phyloP scores from a whole-genome alignment of 2,888 invertebrate species.

The Cabera pusaria region DNA sequence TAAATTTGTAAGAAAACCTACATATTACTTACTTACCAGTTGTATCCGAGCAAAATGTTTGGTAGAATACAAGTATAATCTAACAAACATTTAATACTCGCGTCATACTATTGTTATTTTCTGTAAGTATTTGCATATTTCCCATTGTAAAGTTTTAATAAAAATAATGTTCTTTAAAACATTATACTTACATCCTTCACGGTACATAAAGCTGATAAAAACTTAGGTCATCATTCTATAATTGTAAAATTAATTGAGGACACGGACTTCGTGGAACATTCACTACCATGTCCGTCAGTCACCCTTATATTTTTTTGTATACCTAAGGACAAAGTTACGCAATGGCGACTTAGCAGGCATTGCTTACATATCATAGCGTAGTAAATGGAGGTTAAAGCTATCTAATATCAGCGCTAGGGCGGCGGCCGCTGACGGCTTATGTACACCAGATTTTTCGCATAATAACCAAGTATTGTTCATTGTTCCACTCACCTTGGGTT shows the following conservation, averaged over 20 bases:
- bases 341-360: constrained; percentile 30
- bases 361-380: constrained; percentile 24
- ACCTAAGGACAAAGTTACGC: constrained; percentile 29
- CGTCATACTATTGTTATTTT: no score
- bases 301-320: constrained; percentile 17
- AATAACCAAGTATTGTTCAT: constrained; percentile 41
- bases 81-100: no score
- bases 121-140: no score
- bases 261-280: constrained; percentile 22
- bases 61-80: no score
- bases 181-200: constrained; percentile 8
- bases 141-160: no score
- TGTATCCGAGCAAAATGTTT: no score
- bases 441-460: constrained; percentile 35
- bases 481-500: constrained; percentile 76
- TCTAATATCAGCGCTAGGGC: constrained; percentile 32
- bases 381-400: constrained; percentile 36
- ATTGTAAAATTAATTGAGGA: constrained; percentile 9
- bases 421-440: constrained; percentile 8
- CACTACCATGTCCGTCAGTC: constrained; percentile 10
- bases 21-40: no score
- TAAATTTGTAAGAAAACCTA: no score
- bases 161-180: no score
- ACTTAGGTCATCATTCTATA: constrained; percentile 6
- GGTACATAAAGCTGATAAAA: constrained; percentile 20